These are phyloP conservation scores for Indicator indicator DNA, from an alignment of 2,113 vertebrate genomes.

Conservation along the genomic window DNA sequence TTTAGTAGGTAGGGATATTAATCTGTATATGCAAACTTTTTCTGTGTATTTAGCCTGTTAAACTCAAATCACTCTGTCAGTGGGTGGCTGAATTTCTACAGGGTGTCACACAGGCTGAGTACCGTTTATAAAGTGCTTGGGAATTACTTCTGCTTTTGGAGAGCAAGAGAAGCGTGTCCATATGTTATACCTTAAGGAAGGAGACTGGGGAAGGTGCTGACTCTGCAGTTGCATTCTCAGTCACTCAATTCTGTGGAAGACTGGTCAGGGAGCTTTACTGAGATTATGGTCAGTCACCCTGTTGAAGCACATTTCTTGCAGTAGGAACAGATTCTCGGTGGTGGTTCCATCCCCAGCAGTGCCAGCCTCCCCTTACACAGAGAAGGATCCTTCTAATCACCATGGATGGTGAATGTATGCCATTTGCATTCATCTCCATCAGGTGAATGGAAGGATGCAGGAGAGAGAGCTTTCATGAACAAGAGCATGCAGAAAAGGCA, in stretches of 20 bases:
- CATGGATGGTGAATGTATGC: rapidly evolving
- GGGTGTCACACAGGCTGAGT: neutral
- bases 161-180: neutral
- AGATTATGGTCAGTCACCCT: neutral
- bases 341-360: neutral
- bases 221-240: neutral
- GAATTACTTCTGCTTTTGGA: constrained; percentile 1
- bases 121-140: neutral
- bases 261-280: neutral
- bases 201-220: neutral
- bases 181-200: neutral
- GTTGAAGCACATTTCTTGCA: neutral
- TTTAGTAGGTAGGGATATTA: neutral
- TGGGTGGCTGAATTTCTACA: neutral
- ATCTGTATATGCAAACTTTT: neutral
- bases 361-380: rapidly evolving
- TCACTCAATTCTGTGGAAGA: neutral
- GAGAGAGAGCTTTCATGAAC: neutral
- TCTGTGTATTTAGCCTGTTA: neutral
- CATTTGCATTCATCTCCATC: rapidly evolving
- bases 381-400: neutral
- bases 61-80: neutral
- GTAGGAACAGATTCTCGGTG: neutral
- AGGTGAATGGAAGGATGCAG: neutral
- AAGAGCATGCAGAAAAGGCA: neutral